phyloP scores from a whole-genome alignment of 1,140 invertebrate species.

The Spodoptera frugiperda region DNA sequence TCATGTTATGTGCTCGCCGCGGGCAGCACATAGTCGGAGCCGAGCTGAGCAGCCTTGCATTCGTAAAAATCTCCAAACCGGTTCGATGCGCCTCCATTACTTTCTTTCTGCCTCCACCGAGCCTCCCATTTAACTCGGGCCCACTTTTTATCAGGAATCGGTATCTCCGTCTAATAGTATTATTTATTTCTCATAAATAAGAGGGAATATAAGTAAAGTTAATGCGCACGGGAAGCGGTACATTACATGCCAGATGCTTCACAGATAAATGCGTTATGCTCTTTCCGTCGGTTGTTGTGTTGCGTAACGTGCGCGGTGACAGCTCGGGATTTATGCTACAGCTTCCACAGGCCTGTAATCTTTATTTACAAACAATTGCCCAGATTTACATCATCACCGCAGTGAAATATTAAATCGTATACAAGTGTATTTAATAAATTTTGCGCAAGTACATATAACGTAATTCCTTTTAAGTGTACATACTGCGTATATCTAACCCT shows the following conservation, averaged over 20 bases:
- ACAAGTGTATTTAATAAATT: conserved; percentile 33
- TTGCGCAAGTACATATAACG: neutral
- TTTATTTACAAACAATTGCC: conserved; percentile 61
- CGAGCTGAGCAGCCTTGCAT: conserved; percentile 81
- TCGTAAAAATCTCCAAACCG: conserved; percentile 86
- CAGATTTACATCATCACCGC: conserved; percentile 54
- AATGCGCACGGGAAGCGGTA: conserved; percentile 79
- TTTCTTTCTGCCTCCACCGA: conserved; percentile 84
- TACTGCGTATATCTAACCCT: neutral
- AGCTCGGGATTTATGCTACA: conserved; percentile 58
- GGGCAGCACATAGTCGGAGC: conserved; percentile 76
- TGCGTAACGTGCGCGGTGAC: conserved; percentile 63
- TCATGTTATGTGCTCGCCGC: conserved; percentile 78
- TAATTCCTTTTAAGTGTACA: neutral
- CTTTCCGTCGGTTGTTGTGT: conserved; percentile 60
- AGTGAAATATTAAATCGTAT: conserved; percentile 31
- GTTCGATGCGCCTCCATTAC: conserved; percentile 85
- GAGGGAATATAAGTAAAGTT: conserved; percentile 82
- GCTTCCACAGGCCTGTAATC: conserved; percentile 53
- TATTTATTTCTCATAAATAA: conserved; percentile 86
- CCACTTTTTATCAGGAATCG: conserved; percentile 86
- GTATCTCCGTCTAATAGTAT: conserved; percentile 86
- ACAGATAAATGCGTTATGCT: conserved; percentile 73
- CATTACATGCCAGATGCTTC: conserved; percentile 76
- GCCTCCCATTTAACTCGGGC: conserved; percentile 85